A percentile compares a stretch with the other conserved stretches of the same genome.
phyloP scores from a whole-genome alignment of 2,113 vertebrate genomes.

The Bos javanicus region DNA sequence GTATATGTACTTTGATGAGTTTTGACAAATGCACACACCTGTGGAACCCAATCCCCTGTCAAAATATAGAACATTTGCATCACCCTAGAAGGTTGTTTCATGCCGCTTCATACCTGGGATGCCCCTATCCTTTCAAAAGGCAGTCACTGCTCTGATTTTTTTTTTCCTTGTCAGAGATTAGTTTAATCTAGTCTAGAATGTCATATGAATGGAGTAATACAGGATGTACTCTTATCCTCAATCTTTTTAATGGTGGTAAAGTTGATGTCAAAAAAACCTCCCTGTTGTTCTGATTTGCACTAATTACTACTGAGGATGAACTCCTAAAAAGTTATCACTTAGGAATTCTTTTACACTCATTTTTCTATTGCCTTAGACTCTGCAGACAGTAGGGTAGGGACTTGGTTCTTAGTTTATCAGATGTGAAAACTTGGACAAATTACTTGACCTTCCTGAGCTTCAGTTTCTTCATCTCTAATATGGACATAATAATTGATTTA shows the following conservation, averaged over 20 bases:
- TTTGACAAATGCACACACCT: neutral
- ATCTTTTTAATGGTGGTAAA: neutral
- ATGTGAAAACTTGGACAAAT: neutral
- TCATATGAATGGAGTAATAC: neutral
- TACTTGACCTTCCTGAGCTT: neutral
- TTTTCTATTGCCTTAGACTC: neutral
- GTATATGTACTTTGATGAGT: neutral
- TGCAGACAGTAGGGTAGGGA: neutral
- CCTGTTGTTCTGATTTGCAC: neutral
- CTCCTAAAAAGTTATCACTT: neutral
- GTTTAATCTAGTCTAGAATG: neutral
- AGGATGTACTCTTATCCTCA: neutral
- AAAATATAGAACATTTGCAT: neutral
- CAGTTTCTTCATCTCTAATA: neutral
- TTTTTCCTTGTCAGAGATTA: neutral
- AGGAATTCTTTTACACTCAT: neutral
- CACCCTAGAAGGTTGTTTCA: neutral
- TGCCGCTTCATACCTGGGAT: neutral
- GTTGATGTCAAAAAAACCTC: neutral
- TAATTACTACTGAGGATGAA: neutral
- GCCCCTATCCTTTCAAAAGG: neutral
- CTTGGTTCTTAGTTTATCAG: neutral
- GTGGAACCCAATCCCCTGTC: neutral
- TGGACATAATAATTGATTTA: neutral
- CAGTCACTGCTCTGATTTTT: neutral